Evolutionary conservation across 2,797 vertebrate species (phyloP).

Genomic region (Petrocephalus sullivani): DNA sequence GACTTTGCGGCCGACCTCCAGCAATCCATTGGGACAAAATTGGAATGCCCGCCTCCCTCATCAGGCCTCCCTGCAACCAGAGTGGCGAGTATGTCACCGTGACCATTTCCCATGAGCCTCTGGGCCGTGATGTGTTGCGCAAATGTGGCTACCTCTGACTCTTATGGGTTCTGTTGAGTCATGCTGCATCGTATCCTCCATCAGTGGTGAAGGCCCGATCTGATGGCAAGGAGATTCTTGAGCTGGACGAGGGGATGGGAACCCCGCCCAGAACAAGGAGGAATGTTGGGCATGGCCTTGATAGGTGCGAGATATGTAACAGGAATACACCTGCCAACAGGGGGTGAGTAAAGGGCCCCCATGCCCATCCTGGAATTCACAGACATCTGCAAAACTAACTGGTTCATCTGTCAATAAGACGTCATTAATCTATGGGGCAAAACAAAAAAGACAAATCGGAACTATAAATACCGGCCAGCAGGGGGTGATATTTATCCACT

Average conservation of each 20-base stretch:
- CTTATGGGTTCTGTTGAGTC: neutral
- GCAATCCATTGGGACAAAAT: slow-evolving; percentile 51
- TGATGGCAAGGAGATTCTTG: neutral
- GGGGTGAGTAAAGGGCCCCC: neutral
- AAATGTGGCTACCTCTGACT: slow-evolving; percentile 34
- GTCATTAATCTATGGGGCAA: neutral
- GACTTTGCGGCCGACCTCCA: slow-evolving; percentile 52
- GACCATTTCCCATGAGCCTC: neutral
- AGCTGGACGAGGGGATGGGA: neutral
- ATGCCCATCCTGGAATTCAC: neutral
- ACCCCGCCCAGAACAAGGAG: neutral
- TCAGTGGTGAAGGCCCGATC: neutral
- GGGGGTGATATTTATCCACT: neutral
- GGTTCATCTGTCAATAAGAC: neutral
- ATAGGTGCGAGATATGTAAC: neutral
- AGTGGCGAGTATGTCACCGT: slow-evolving; percentile 52
- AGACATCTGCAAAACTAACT: neutral
- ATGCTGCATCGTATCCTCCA: neutral
- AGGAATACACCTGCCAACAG: neutral
- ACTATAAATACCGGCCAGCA: neutral
- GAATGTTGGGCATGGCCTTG: neutral
- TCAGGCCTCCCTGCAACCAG: slow-evolving; percentile 37
- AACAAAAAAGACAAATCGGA: neutral
- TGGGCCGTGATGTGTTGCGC: neutral
- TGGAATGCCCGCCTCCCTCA: slow-evolving; percentile 26